phyloP scores from a whole-genome alignment of 2,113 vertebrate genomes.

The Cryptotis parvus region DNA sequence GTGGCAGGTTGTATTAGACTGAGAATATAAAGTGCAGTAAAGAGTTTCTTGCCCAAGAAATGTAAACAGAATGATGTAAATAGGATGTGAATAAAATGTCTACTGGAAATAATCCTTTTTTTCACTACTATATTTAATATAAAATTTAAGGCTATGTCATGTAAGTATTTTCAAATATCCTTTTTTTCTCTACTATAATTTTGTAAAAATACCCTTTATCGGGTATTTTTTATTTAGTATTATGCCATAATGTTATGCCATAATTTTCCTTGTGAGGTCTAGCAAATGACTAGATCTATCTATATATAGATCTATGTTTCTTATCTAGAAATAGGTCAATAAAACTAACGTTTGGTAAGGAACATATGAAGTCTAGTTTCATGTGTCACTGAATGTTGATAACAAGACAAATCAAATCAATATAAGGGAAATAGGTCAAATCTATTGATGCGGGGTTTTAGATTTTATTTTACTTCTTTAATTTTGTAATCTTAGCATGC shows the following conservation, averaged over 20 bases:
- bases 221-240: not conserved
- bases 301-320: slow-evolving; percentile 10
- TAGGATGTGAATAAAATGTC: not conserved
- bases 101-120: slow-evolving; percentile 29
- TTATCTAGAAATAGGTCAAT: slow-evolving; percentile 62
- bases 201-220: slow-evolving; percentile 4
- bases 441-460: slow-evolving; percentile 68
- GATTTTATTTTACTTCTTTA: slow-evolving; percentile 56
- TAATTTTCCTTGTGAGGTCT: slow-evolving; percentile 7
- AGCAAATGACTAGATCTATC: slow-evolving; percentile 1
- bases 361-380: slow-evolving; percentile 69
- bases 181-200: not conserved
- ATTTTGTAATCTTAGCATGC: slow-evolving; percentile 74
- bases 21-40: not conserved
- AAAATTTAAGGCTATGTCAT: slow-evolving; percentile 34
- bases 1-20: not conserved
- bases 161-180: slow-evolving; percentile 44
- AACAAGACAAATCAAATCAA: slow-evolving; percentile 50
- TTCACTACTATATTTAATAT: slow-evolving; percentile 9
- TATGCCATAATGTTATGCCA: not conserved
- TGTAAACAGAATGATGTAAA: not conserved
- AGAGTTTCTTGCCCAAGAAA: not conserved
- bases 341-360: slow-evolving; percentile 33
- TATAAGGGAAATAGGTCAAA: slow-evolving; percentile 4
- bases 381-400: slow-evolving; percentile 58